These are phyloP conservation scores for Taphrorychus bicolor DNA, from an alignment of 2,888 invertebrate genomes.

Conservation along the genomic window DNA sequence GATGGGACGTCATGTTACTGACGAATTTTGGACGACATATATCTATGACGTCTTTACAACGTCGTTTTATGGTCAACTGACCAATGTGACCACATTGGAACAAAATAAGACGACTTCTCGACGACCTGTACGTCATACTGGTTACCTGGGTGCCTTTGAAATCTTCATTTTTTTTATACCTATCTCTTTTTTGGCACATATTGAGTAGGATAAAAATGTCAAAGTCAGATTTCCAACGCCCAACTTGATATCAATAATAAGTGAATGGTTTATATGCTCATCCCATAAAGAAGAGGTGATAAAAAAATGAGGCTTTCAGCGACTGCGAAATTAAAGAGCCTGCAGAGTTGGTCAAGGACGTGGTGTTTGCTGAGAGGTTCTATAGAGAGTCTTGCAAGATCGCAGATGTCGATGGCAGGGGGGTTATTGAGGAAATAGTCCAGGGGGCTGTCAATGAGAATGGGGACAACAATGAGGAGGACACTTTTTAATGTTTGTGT, in stretches of 20 bases:
- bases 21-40: no score
- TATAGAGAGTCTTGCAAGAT: conserved; percentile 56
- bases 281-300: background rate
- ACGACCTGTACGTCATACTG: no score
- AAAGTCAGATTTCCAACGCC: no score
- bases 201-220: background rate
- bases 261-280: no score
- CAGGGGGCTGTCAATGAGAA: background rate
- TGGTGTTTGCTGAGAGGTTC: conserved; percentile 52
- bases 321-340: conserved; percentile 59
- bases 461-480: conserved; percentile 13
- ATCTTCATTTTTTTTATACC: no score
- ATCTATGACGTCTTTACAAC: no score
- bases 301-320: conserved; percentile 47
- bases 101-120: no score
- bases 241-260: no score
- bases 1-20: no score
- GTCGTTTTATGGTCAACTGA: background rate
- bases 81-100: background rate
- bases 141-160: no score
- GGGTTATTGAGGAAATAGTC: conserved; percentile 26
- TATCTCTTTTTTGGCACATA: no score
- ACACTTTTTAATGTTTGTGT: no score
- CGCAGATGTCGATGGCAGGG: conserved; percentile 46
- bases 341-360: conserved; percentile 53